Conservation (phyloP, 2,888 invertebrate species). For the Cephus pulcher region DNA sequence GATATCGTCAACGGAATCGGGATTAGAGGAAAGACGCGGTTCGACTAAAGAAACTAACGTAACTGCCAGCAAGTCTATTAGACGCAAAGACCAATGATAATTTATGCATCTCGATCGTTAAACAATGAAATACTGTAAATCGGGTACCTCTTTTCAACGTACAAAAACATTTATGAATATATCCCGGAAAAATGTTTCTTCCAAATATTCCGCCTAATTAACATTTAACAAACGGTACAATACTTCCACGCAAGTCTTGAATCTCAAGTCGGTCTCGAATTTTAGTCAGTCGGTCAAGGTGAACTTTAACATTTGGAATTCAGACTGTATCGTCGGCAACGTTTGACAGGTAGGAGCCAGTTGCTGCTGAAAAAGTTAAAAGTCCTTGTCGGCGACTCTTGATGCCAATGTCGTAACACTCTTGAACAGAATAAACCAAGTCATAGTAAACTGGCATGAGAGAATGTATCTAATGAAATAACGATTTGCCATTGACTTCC, state of each 20-base stretch:
- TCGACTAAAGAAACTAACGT: not conserved
- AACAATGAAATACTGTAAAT: not conserved
- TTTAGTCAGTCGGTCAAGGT: constrained; percentile 39
- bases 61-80: not conserved
- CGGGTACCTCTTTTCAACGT: not conserved
- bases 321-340: constrained; percentile 7
- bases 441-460: not conserved
- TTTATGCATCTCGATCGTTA: not conserved
- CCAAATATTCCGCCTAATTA: not conserved
- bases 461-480: not conserved
- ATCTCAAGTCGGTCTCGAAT: not conserved
- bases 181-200: not conserved
- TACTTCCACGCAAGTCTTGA: not conserved
- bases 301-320: constrained; percentile 34
- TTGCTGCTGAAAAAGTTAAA: not conserved
- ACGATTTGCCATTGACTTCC: not conserved
- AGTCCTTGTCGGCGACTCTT: not conserved
- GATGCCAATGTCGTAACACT: not conserved
- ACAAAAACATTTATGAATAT: not conserved
- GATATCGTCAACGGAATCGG: not conserved
- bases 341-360: not conserved
- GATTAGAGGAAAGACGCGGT: not conserved
- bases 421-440: not conserved
- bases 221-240: not conserved
- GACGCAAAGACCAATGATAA: not conserved